phyloP scores from a whole-genome alignment of 2,113 vertebrate genomes.

The Ptychochromis oligacanthus region DNA sequence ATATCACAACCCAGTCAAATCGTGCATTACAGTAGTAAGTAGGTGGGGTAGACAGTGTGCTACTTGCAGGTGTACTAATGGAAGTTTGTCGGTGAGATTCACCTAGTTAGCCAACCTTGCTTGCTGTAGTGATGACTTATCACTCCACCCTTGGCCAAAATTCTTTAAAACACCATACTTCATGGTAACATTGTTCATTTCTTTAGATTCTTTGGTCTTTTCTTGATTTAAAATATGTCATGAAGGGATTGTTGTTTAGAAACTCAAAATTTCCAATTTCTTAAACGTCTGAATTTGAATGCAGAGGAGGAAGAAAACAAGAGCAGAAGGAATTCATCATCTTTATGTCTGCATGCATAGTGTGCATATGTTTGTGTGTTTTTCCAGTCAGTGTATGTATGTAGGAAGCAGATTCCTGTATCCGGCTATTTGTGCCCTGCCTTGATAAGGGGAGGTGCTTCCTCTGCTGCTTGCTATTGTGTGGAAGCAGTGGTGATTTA shows the following conservation, averaged over 20 bases:
- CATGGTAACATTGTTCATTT: too few species aligned
- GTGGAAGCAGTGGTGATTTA: conserved; percentile 55
- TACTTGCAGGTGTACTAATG: not conserved
- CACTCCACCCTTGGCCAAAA: not conserved
- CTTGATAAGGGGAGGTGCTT: conserved; percentile 81
- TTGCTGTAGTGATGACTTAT: not conserved
- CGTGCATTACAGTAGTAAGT: not conserved
- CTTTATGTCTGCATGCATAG: not conserved
- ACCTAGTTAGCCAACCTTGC: not conserved
- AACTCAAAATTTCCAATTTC: not conserved
- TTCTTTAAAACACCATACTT: too few species aligned
- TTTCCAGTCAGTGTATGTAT: conserved; percentile 10
- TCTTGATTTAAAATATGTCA: too few species aligned
- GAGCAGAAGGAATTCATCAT: conserved; percentile 17
- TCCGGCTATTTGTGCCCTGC: conserved; percentile 67
- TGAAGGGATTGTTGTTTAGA: too few species aligned
- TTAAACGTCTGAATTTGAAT: not conserved
- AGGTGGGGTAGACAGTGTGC: too few species aligned
- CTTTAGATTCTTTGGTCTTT: too few species aligned
- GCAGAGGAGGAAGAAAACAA: not conserved
- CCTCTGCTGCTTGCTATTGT: conserved; percentile 77
- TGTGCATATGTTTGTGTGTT: conserved; percentile 10
- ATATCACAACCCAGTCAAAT: not conserved
- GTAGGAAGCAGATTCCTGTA: conserved; percentile 57
- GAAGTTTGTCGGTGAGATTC: not conserved